Evolutionary conservation across 2,797 vertebrate species (phyloP).

Genomic region (Tympanoctomys barrerae): DNA sequence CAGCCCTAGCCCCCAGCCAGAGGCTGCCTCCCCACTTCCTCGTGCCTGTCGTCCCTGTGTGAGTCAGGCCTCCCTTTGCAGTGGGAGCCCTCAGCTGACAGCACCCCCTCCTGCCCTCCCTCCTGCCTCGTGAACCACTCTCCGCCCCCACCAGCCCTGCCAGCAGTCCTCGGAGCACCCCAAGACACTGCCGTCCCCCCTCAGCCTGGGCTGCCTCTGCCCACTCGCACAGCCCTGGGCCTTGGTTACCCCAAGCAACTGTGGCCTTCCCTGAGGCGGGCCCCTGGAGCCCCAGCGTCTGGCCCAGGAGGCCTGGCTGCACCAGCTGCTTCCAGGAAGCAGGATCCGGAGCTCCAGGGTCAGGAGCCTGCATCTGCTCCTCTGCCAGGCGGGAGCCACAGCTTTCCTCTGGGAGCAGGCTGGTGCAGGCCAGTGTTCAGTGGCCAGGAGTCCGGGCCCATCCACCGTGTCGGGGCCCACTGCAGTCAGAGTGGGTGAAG

Average conservation of each 20-base stretch:
- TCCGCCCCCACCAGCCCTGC: background rate
- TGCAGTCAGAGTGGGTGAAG: background rate
- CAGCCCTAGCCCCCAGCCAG: background rate
- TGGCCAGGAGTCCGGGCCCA: too few relatives aligned
- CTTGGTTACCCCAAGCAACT: background rate
- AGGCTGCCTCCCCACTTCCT: background rate
- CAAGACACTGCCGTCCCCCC: background rate
- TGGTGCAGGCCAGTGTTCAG: too few relatives aligned
- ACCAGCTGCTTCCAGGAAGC: background rate
- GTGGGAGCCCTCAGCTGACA: background rate
- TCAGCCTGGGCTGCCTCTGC: background rate
- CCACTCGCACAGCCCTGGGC: rapidly evolving
- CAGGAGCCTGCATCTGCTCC: background rate
- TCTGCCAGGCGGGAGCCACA: background rate
- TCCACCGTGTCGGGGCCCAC: background rate
- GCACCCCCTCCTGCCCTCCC: background rate
- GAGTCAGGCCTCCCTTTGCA: background rate
- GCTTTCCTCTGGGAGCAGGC: background rate
- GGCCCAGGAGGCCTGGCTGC: background rate
- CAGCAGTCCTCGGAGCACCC: background rate
- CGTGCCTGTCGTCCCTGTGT: background rate
- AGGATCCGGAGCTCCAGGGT: too few relatives aligned
- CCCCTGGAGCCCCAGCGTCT: background rate
- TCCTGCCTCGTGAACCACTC: background rate
- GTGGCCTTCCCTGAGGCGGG: background rate